These are phyloP conservation scores for Neosilurus hyrtlii DNA, from an alignment of 2,797 vertebrate species.

Conservation along the genomic window DNA sequence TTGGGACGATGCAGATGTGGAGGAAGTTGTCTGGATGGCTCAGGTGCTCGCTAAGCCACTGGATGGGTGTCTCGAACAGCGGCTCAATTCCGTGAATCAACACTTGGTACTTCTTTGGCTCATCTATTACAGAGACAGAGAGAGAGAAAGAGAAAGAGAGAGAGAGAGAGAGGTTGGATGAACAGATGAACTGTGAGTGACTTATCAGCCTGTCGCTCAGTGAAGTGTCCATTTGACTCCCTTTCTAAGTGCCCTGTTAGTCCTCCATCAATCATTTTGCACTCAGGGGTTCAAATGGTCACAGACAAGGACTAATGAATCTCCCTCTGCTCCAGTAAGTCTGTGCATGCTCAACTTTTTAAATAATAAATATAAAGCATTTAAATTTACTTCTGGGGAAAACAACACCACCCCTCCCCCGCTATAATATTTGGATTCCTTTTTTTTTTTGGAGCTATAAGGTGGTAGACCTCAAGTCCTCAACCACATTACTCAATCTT, in stretches of 20 bases:
- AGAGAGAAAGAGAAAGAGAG: slow-evolving; percentile 55
- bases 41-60: slow-evolving; percentile 98
- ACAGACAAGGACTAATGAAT: slow-evolving; percentile 42
- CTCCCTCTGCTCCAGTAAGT: not conserved
- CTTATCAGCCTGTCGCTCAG: slow-evolving; percentile 50
- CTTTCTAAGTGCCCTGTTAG: slow-evolving; percentile 21
- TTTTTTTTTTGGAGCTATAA: not conserved
- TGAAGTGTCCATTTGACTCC: slow-evolving; percentile 75
- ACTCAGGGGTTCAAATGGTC: slow-evolving; percentile 30
- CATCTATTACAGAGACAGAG: slow-evolving; percentile 74
- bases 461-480: not conserved
- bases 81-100: slow-evolving; percentile 97
- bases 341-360: not conserved
- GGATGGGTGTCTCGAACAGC: slow-evolving; percentile 92
- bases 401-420: too few relatives aligned
- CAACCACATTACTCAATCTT: not conserved
- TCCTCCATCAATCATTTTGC: slow-evolving; percentile 37
- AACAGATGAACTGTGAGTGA: slow-evolving; percentile 22
- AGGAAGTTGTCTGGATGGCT: slow-evolving; percentile 99
- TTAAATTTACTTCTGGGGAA: not conserved
- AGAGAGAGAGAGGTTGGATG: not conserved
- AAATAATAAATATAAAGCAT: not conserved
- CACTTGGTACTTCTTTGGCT: slow-evolving; percentile 87
- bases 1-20: slow-evolving; percentile 88
- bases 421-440: not conserved